phyloP scores from a whole-genome alignment of 2,797 vertebrate genomes.

The Chelon auratus region DNA sequence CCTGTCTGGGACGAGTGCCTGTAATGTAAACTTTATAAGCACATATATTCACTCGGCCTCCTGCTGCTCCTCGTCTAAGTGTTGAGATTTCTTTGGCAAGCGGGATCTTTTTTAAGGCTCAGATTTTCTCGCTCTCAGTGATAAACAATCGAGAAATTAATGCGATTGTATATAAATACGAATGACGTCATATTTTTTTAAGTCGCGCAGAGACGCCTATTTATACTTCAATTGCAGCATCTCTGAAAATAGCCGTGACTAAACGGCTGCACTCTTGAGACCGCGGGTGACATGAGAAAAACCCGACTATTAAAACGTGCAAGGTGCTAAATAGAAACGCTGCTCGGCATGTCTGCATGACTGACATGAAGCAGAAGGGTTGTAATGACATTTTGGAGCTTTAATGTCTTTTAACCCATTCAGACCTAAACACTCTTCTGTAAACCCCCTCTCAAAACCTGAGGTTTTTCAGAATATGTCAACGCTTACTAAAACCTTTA shows the following conservation, averaged over 20 bases:
- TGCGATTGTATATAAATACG: background rate
- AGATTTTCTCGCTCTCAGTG: background rate
- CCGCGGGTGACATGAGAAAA: background rate
- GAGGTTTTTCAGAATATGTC: too few relatives aligned
- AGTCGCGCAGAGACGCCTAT: background rate
- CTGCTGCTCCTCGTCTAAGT: constrained; percentile 3
- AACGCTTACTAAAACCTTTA: too few relatives aligned
- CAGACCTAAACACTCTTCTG: too few relatives aligned
- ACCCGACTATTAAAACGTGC: background rate
- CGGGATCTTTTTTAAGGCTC: background rate
- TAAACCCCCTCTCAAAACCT: too few relatives aligned
- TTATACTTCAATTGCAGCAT: constrained; percentile 4
- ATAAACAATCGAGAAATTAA: constrained; percentile 23
- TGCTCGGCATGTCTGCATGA: constrained; percentile 14
- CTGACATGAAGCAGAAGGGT: constrained; percentile 17
- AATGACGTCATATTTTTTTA: background rate
- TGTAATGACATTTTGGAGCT: background rate
- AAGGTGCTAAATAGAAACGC: constrained; percentile 1
- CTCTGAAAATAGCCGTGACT: background rate
- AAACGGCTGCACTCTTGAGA: constrained; percentile 11
- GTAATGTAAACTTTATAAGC: constrained; percentile 2
- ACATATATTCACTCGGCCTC: background rate
- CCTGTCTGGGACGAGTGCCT: constrained; percentile 5
- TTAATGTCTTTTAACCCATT: background rate
- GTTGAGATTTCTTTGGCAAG: constrained; percentile 3